Base-by-base conservation (phyloP, 2,113 vertebrate genomes). In the Amia ocellicauda region DNA sequence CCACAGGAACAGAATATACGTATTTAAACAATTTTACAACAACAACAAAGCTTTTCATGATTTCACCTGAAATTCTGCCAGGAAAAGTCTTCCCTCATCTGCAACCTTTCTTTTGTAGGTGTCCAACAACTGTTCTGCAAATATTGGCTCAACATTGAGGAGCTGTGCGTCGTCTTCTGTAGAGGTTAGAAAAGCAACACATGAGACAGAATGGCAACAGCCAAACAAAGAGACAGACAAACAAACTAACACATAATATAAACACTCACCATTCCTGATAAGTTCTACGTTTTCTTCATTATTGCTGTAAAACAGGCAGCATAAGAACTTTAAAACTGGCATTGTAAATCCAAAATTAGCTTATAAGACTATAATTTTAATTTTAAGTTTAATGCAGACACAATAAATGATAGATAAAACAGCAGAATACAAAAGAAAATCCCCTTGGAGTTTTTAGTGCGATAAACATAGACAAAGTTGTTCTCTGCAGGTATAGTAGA, bases 11-110 rank as follows among this genome's bases (percentile, higher is more conserved):
- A 36, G n/a, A n/a, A n/a, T n/a, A n/a, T n/a, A n/a, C n/a, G n/a
- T n/a, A n/a, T n/a, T n/a, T n/a, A n/a, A n/a, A n/a, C n/a, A n/a
- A n/a, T n/a, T n/a, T n/a, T n/a, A n/a, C n/a, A n/a, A n/a, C n/a
- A n/a, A n/a, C n/a, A n/a, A n/a, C n/a, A n/a, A n/a, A n/a, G n/a
- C n/a, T 0, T n/a, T n/a, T n/a, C n/a, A 36, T 36, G 31, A 4
- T 80, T 20, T 27, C 57, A 99, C 97, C 93, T 99, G 97, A 86
- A 99, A 99, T 82, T 99, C 97, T 55, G 88, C 94, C 80, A 99
- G 83, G 68, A 99, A 99, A 41, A 98, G 89, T 52, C 97, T 87
- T 11, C 86, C 93, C 55, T 99, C 97, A 40, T 99, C 97, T 7
- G 96, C 96, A 0, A 94, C 89, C 71, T 99, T 99, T 66, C 78